Percentiles rank a stretch among this genome's conserved stretches.
Conservation (phyloP, 2,888 invertebrate genomes). For the Conistra vaccinii region DNA sequence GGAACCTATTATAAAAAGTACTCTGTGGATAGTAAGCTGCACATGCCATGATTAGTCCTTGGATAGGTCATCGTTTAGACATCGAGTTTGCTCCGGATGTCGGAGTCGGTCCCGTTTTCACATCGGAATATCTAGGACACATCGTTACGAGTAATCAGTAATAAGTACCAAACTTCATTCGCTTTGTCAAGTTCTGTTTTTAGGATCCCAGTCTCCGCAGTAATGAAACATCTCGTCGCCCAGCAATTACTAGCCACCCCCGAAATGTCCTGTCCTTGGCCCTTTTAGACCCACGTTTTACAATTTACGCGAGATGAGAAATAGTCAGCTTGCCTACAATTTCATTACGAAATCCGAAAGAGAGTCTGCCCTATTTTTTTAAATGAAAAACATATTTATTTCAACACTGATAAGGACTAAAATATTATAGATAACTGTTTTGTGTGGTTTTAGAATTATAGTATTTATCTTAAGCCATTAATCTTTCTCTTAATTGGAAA, state of each 20-base stretch:
- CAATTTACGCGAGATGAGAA: conserved; percentile 35
- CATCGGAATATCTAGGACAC: not conserved
- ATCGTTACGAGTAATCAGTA: not conserved
- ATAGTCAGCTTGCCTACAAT: conserved; percentile 1
- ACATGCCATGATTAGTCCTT: not conserved
- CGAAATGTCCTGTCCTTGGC: conserved; percentile 6
- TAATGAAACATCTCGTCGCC: not conserved
- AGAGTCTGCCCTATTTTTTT: not conserved
- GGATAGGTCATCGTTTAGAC: not conserved
- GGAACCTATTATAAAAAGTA: too few species aligned
- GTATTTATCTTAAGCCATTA: conserved; percentile 18
- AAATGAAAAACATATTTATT: conserved; percentile 12
- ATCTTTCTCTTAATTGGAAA: conserved; percentile 33
- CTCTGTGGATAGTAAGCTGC: too few species aligned
- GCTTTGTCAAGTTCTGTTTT: not conserved
- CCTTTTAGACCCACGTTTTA: conserved; percentile 13
- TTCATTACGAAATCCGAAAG: conserved; percentile 7
- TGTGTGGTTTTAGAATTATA: not conserved
- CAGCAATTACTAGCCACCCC: not conserved
- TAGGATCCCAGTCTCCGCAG: not conserved
- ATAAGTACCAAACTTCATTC: not conserved
- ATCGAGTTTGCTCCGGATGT: not conserved
- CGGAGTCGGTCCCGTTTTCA: not conserved
- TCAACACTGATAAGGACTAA: not conserved
- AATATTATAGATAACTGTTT: not conserved